These are phyloP conservation scores for Cenopis cana DNA, from an alignment of 2,888 invertebrate genomes.

Conservation along the genomic window DNA sequence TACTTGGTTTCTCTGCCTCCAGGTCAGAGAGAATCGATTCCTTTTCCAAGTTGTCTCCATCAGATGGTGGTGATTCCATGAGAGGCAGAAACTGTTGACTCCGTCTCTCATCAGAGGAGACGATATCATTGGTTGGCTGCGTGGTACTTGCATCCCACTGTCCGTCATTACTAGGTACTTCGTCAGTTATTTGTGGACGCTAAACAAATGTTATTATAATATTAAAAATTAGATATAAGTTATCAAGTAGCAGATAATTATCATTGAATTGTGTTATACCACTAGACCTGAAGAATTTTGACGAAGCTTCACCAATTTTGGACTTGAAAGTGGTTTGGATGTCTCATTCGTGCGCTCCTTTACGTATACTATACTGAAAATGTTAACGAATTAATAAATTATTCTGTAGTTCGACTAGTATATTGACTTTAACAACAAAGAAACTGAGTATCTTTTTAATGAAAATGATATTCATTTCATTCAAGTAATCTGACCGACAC, in stretches of 20 bases:
- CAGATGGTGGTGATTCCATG: conserved; percentile 9
- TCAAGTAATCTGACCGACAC: neutral
- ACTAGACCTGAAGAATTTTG: conserved; percentile 1
- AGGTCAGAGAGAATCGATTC: conserved; percentile 11
- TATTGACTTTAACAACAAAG: neutral
- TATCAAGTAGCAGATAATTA: neutral
- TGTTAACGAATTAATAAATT: neutral
- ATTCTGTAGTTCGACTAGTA: neutral
- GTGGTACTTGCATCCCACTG: neutral
- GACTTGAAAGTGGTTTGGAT: neutral
- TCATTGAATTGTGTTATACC: conserved; percentile 1
- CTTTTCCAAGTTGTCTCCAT: conserved; percentile 33
- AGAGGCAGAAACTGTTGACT: conserved; percentile 4
- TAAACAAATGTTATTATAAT: conserved; percentile 7
- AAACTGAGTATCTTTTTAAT: neutral
- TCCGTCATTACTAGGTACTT: neutral
- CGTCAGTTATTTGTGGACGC: neutral
- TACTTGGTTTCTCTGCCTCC: neutral
- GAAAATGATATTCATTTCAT: neutral
- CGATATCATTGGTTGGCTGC: neutral
- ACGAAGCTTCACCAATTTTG: neutral
- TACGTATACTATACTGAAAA: neutral
- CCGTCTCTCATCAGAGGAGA: neutral
- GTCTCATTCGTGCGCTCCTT: neutral
- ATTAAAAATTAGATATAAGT: neutral